These are phyloP conservation scores for Drosophila multiciliata DNA, from an alignment of 2,888 invertebrate genomes.

Conservation along the genomic window DNA sequence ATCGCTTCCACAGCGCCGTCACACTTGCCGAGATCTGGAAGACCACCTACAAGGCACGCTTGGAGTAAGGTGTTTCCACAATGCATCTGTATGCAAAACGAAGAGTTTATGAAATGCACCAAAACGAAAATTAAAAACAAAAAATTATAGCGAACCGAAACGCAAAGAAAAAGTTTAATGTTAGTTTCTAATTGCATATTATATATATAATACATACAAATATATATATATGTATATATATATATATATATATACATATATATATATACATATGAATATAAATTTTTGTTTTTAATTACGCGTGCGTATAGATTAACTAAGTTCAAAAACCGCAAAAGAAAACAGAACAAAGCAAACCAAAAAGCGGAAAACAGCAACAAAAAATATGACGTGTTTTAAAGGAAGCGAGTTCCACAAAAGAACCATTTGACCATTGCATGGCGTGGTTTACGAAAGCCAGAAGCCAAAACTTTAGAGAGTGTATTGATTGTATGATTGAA, in stretches of 20 bases:
- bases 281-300: conserved; percentile 62
- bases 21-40: conserved; percentile 98
- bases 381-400: conserved; percentile 29
- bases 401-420: conserved; percentile 48
- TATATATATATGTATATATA: conserved; percentile 11
- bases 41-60: conserved; percentile 95
- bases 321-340: conserved; percentile 51
- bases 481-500: conserved; percentile 30
- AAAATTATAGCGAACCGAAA: conserved; percentile 46
- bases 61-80: conserved; percentile 88
- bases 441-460: conserved; percentile 24
- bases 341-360: conserved; percentile 8
- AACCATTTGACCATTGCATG: conserved; percentile 51
- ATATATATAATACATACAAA: conserved; percentile 50
- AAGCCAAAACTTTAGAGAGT: conserved; percentile 32
- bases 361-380: conserved; percentile 15
- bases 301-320: conserved; percentile 66
- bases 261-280: conserved; percentile 25
- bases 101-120: conserved; percentile 64
- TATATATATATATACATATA: conserved; percentile 49
- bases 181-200: conserved; percentile 75
- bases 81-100: conserved; percentile 15
- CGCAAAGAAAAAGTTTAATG: conserved; percentile 60
- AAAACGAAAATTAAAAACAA: conserved; percentile 41
- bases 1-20: conserved; percentile 97